Base-by-base conservation (phyloP, 37 sponge, comb jelly and placozoan genomes). In the Eunapius fragilis region DNA sequence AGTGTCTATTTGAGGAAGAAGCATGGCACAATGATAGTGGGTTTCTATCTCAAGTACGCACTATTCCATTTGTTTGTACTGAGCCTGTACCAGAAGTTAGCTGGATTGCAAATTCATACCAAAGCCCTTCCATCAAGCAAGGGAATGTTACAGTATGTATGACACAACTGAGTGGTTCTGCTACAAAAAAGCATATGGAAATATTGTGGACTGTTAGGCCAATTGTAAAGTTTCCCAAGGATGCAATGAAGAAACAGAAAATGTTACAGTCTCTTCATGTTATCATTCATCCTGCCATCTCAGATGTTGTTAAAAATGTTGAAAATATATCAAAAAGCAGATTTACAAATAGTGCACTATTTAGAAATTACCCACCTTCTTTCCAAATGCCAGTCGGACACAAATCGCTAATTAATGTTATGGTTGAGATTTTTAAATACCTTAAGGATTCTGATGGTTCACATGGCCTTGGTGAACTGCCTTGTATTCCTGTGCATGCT, bases 201-300 rank as follows among this genome's bases (percentile, higher is more conserved):
- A 67, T 86, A 11, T 7, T 91, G 41, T 91, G 91, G 91, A 85
- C 91, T 31, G 79, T 91, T 23, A 86, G 49, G 50, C 91, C 91
- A 38, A 73, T 91, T 68, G 70, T 85, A 17, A 2, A 33, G 6
- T 31, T 81, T 67, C 86, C 90, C 17, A 58, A 37, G 6, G 25
- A 11, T 27, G 37, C 69, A 24, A 23, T 19, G 14, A 72, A 19
- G 5, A 3, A 12, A 74, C 13, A 74, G 0, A 32, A 38, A 25
- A 12, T 13, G n/a, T 47, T 49, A 6, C 68, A 77, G 45, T 28
- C 47, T 11, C 37, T 90, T 34, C 35, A 76, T 24, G 17, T 90
- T 10, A 72, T 22, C 1, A 17, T 34, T 27, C 0, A 47, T 26
- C 79, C 84, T 72, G 70, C 19, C 37, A 35, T 73, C 26, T 33